Evolutionary conservation across 1,140 invertebrate species (phyloP), one percentile per base, ranked within the genome.

Genomic region (Gonioctena quinquepunctata): DNA sequence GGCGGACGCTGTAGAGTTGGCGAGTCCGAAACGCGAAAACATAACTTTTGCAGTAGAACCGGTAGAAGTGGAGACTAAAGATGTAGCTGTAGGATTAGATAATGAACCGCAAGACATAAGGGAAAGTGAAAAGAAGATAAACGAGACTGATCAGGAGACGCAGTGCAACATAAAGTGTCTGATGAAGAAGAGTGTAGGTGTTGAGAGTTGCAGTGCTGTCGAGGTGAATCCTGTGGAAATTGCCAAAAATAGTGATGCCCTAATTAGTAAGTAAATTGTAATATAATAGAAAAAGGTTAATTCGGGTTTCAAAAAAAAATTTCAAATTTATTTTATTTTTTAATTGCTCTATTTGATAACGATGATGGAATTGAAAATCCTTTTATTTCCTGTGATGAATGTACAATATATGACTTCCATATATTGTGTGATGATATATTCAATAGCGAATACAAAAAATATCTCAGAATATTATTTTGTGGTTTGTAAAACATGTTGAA

Each of bases 21-120:
- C 75, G 7, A 82, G 81, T 68, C 81, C 81, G 0, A 80, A 80
- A 64, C 74, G 69, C 18, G 81, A 82, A 61, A 69, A 77, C n/a
- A 79, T 82, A 8, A 76, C 72, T 0, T 82, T 82, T 68, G 77
- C 74, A 0, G 76, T 77, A 25, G 78, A 79, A 5, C n/a, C 18
- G 48, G 18, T 3, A 3, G 6, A 42, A 3, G 18, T 3, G 5
- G 6, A 42, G 13, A 16, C 16, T 5, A n/a, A 42, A 42, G 61
- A 49, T 18, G 2, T 60, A 68, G 49, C 33, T 68, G 8, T 57
- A 63, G 42, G 63, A 66, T 60, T 16, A 21, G 2, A 19, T 23
- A 26, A 66, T 48, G 54, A 54, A 2, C 27, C n/a, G 11, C 33
- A 42, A 42, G 33, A 42, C 27, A 21, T 65, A n/a, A 57, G 11